Evolutionary conservation across 1,140 invertebrate species (phyloP).

Genomic region (Myzus persicae): DNA sequence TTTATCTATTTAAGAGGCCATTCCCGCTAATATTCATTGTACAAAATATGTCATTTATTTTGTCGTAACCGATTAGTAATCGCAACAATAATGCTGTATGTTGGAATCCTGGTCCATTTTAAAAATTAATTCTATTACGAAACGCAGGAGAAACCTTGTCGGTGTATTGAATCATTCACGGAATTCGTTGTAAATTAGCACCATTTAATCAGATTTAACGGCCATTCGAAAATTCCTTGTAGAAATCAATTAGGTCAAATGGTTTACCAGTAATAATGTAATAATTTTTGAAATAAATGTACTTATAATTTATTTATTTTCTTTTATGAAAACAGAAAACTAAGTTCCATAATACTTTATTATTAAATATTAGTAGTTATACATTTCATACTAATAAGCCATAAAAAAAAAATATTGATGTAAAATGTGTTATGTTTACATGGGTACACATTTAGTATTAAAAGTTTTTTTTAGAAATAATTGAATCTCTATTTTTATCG

Average conservation of each 20-base stretch:
- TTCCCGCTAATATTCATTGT: background rate
- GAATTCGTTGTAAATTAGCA: conserved; percentile 45
- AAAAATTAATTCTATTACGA: conserved; percentile 9
- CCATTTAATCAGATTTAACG: conserved; percentile 48
- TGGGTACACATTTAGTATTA: background rate
- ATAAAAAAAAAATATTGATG: background rate
- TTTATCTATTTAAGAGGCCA: background rate
- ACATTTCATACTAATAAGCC: background rate
- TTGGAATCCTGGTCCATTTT: conserved; percentile 52
- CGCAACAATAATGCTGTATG: conserved; percentile 40
- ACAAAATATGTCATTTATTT: conserved; percentile 22
- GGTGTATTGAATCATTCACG: conserved; percentile 46
- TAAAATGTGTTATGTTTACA: background rate
- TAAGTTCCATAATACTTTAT: background rate
- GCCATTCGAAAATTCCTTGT: conserved; percentile 24
- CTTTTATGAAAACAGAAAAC: background rate
- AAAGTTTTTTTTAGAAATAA: background rate
- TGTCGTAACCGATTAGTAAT: conserved; percentile 52
- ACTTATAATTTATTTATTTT: background rate
- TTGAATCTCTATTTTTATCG: background rate
- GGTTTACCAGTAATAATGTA: background rate
- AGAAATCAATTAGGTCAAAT: conserved; percentile 47
- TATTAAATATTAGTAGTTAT: background rate
- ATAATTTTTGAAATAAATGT: background rate
- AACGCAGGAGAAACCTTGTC: conserved; percentile 50